These are phyloP conservation scores for Leucoraja erinaceus DNA, from an alignment of 2,113 vertebrate species.

Conservation along the genomic window DNA sequence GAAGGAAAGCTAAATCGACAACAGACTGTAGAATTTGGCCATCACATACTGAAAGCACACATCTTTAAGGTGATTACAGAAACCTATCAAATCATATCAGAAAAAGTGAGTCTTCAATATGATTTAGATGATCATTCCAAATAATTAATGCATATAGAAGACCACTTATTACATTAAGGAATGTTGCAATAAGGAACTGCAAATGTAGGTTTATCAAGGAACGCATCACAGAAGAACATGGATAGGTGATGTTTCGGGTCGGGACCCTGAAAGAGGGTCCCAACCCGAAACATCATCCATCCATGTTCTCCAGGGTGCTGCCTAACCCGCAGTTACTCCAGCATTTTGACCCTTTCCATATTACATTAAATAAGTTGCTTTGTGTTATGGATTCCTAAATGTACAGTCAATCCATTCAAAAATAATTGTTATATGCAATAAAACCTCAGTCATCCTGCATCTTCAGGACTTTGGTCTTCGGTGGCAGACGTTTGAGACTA, in stretches of 20 bases:
- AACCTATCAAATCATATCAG: background rate
- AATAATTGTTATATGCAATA: background rate
- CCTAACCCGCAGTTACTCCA: too few species aligned
- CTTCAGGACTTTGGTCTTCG: background rate
- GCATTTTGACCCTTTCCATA: too few species aligned
- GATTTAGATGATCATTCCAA: background rate
- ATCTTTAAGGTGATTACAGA: slow-evolving; percentile 85
- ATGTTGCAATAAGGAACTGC: too few species aligned
- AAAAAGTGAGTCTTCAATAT: background rate
- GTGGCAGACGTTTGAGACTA: background rate
- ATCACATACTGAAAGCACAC: slow-evolving; percentile 96
- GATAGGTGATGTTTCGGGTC: too few species aligned
- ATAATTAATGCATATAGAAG: background rate
- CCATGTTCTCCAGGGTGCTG: too few species aligned
- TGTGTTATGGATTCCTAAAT: background rate
- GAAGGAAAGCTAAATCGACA: slow-evolving; percentile 94
- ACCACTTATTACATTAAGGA: background rate
- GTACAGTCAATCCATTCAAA: background rate
- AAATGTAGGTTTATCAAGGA: too few species aligned
- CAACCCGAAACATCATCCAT: too few species aligned
- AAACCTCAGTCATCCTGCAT: background rate
- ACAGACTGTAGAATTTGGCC: slow-evolving; percentile 95
- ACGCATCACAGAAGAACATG: too few species aligned
- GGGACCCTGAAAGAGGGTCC: too few species aligned
- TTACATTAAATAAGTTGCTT: background rate